Base-by-base conservation (phyloP, 2,113 vertebrate genomes). In the Myiozetetes cayanensis region DNA sequence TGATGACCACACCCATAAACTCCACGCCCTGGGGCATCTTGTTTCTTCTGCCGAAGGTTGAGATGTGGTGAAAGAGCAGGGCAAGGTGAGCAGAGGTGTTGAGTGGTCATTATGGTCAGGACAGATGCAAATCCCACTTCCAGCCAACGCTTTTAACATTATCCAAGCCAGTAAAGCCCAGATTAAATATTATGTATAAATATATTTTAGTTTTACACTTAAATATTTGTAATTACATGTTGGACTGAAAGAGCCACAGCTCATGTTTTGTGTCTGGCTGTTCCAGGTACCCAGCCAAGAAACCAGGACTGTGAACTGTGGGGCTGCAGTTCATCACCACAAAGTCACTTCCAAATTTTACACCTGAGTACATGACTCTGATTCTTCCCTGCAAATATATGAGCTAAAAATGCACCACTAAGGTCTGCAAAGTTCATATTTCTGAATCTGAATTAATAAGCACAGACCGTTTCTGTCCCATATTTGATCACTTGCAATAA, bases 41-140 rank as follows among this genome's bases (percentile, higher is more conserved):
- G 62, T 18, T 46, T 44, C 61, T 67, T 23, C 61, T 71, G 59
- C 33, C 6, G 25, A 37, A 74, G 58, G 23, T 0, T 63, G 78
- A 41, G 58, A 11, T 19, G 12, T n/a, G 7, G 31, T 50, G 44
- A 46, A 58, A 43, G 31, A 62, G 50, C 4, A 0, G 0, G 0
- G 21, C 0, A 13, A 50, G 56, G 30, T 0, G 2, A 79, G 73
- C 6, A 3, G 44, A 43, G 63, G 6, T 1, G 0, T 17, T 44
- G 44, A 70, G 23, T 33, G 53, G 63, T 80, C 23, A 44, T 55
- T 62, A 28, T 43, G 74, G 83, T 84, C 72, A 90, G 68, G 50
- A 33, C 59, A 83, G 84, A 63, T 62, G 50, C 27, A 89, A 62
- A 47, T 72, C 30, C 10, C 30, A 14, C 47, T 83, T 90, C 9